These are phyloP conservation scores for Neolamprologus variostigma DNA, from an alignment of 2,113 vertebrate species.

Conservation along the genomic window DNA sequence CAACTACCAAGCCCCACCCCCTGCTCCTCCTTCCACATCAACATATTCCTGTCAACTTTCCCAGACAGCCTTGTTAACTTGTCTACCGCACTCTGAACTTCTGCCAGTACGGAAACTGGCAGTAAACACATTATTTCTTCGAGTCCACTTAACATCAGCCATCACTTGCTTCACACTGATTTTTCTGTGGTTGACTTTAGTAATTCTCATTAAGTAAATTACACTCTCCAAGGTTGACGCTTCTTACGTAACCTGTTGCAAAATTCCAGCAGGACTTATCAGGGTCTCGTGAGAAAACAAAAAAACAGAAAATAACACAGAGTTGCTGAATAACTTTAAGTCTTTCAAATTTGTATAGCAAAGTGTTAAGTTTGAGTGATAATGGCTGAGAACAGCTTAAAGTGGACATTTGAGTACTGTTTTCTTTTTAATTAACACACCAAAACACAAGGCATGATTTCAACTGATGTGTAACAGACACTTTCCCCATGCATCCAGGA, in stretches of 20 bases:
- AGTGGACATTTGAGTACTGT: not conserved
- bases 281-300: not conserved
- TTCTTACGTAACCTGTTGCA: not conserved
- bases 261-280: not conserved
- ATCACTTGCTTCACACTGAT: not conserved
- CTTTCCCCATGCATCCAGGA: not conserved
- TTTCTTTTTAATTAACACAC: not conserved
- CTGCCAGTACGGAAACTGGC: constrained; percentile 35
- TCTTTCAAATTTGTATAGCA: constrained; percentile 33
- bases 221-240: not conserved
- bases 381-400: not conserved
- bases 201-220: constrained; percentile 14
- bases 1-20: not conserved
- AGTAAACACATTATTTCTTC: constrained; percentile 41
- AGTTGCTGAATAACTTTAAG: constrained; percentile 17
- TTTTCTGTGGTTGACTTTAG: not conserved
- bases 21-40: not conserved
- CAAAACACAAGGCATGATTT: not conserved
- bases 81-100: constrained; percentile 23
- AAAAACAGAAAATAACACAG: not conserved
- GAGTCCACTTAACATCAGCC: constrained; percentile 17
- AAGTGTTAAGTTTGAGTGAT: not conserved
- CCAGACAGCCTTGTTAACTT: constrained; percentile 54
- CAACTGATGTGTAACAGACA: not conserved
- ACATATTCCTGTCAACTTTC: constrained; percentile 34